Percentiles rank a stretch among this genome's conserved stretches.
These are phyloP conservation scores for Zeugodacus cucurbitae DNA, from an alignment of 1,140 invertebrate species.

Conservation along the genomic window DNA sequence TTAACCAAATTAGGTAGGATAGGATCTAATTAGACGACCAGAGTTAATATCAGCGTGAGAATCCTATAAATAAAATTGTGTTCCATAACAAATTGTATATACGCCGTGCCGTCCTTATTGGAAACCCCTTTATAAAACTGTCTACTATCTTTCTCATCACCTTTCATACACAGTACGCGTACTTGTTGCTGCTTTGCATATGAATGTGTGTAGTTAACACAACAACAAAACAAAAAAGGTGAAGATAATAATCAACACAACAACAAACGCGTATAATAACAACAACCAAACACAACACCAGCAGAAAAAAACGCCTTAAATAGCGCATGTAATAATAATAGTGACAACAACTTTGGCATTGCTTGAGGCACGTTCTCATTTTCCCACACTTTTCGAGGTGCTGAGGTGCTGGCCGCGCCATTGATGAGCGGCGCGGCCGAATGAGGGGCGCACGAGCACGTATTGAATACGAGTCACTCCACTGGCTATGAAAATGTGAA, in stretches of 20 bases:
- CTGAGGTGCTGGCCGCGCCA: background rate
- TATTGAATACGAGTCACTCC: background rate
- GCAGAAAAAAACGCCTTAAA: background rate
- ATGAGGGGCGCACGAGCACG: background rate
- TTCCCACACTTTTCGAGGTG: constrained; percentile 32
- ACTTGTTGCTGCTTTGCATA: background rate
- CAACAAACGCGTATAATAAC: background rate
- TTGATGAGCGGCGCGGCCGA: background rate
- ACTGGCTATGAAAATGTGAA: constrained; percentile 7
- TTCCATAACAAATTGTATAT: too few relatives aligned
- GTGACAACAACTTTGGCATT: constrained; percentile 32
- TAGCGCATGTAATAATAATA: constrained; percentile 6
- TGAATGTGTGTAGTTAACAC: background rate
- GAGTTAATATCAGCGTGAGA: too few relatives aligned
- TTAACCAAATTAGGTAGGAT: too few relatives aligned
- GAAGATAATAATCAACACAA: background rate
- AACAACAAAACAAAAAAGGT: background rate
- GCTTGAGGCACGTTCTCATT: constrained; percentile 32
- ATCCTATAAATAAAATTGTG: too few relatives aligned
- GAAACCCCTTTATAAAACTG: too few relatives aligned
- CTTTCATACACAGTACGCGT: background rate
- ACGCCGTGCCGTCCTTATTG: too few relatives aligned
- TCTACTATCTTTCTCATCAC: background rate
- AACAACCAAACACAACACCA: background rate
- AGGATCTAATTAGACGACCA: too few relatives aligned